Conservation (phyloP, 1,140 invertebrate genomes). For the Lasioglossum albipes region DNA sequence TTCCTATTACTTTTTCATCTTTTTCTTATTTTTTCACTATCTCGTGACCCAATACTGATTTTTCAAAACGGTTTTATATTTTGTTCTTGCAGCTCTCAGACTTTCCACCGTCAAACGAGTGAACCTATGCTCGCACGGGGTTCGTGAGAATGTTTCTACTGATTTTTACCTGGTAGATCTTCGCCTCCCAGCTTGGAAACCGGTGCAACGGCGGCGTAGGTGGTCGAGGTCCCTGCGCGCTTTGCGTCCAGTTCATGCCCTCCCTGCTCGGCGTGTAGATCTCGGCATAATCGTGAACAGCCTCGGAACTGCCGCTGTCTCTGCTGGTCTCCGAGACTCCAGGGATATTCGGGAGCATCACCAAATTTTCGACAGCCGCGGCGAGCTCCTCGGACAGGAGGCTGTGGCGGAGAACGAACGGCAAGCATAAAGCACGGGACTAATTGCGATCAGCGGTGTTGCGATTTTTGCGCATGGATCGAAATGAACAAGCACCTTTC, state of each 20-base stretch:
- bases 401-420: conserved; percentile 59
- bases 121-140: too few relatives aligned
- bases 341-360: conserved; percentile 75
- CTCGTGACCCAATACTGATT: too few relatives aligned
- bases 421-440: conserved; percentile 58
- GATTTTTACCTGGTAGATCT: conserved; percentile 89
- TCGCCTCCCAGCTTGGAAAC: conserved; percentile 96
- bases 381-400: conserved; percentile 77
- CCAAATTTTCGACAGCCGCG: conserved; percentile 77
- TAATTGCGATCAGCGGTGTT: conserved; percentile 13
- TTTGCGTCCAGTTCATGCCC: conserved; percentile 74
- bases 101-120: too few relatives aligned
- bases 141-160: background rate
- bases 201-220: conserved; percentile 94
- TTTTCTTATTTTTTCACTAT: too few relatives aligned
- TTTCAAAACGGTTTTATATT: too few relatives aligned
- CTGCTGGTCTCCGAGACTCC: conserved; percentile 71
- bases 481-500: too few relatives aligned
- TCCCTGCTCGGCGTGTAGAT: conserved; percentile 96
- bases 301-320: conserved; percentile 81
- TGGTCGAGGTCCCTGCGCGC: conserved; percentile 80
- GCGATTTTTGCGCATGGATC: background rate
- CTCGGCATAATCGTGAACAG: conserved; percentile 94
- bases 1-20: too few relatives aligned
- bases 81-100: too few relatives aligned